A percentile compares a stretch with the other conserved stretches of the same genome.
Evolutionary conservation across 2,888 invertebrate species (phyloP).

Genomic region (Eueremaeus valkanovi): DNA sequence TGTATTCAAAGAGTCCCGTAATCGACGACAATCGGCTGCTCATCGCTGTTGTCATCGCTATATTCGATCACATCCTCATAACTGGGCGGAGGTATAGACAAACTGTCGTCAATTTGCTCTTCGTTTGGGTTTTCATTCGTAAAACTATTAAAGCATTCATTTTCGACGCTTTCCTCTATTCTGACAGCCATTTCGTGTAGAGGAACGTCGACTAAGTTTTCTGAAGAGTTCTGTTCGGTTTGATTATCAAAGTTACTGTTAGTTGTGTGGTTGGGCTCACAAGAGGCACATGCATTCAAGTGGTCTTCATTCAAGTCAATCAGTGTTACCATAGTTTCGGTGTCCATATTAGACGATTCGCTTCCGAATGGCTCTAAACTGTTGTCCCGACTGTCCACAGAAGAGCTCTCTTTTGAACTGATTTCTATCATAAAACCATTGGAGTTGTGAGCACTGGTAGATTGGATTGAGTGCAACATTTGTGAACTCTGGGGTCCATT

Average conservation of each 20-base stretch:
- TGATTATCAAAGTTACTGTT: background rate
- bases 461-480: background rate
- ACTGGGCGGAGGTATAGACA: constrained; percentile 44
- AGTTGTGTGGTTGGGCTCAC: background rate
- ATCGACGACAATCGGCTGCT: background rate
- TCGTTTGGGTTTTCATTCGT: constrained; percentile 36
- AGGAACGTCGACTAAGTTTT: background rate
- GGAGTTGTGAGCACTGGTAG: background rate
- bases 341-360: background rate
- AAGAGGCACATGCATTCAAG: background rate
- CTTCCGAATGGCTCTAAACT: constrained; percentile 12
- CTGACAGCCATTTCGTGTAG: background rate
- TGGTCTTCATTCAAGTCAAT: constrained; percentile 2
- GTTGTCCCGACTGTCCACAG: background rate
- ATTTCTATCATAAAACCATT: background rate
- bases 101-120: constrained; percentile 36
- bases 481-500: background rate
- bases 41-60: background rate
- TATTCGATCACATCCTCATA: constrained; percentile 44
- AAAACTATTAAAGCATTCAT: background rate
- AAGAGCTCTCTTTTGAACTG: background rate
- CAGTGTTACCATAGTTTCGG: background rate
- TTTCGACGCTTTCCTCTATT: background rate
- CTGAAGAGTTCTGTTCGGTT: background rate
- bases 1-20: constrained; percentile 12